phyloP scores from a whole-genome alignment of 2,797 vertebrate species.

The Eospalax fontanierii region DNA sequence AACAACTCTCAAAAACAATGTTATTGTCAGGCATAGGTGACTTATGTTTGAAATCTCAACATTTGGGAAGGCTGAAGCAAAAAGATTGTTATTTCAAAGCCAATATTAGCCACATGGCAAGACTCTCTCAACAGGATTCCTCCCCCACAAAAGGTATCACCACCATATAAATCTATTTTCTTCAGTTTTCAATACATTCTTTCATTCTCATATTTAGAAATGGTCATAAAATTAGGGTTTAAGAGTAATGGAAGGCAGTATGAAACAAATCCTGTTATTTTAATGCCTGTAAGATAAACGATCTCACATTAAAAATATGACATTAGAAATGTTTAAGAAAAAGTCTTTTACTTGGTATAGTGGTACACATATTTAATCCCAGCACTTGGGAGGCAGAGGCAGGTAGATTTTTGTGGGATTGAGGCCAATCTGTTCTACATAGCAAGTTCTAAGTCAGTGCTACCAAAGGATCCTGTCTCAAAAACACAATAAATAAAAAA shows the following conservation, averaged over 20 bases:
- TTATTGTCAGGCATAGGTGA: not conserved
- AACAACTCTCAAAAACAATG: slow-evolving; percentile 45
- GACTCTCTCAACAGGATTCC: not conserved
- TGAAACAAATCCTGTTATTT: slow-evolving; percentile 14
- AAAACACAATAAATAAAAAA: too few relatives aligned
- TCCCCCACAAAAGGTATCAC: not conserved
- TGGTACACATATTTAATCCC: too few relatives aligned
- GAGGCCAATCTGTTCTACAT: too few relatives aligned
- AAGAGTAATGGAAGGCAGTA: not conserved
- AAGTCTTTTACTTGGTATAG: not conserved
- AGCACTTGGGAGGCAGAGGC: too few relatives aligned
- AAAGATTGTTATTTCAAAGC: not conserved
- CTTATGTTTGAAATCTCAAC: not conserved
- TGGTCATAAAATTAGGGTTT: not conserved
- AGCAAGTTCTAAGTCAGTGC: too few relatives aligned
- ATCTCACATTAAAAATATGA: slow-evolving; percentile 10
- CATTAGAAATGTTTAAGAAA: slow-evolving; percentile 40
- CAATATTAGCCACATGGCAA: not conserved
- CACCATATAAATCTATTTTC: not conserved
- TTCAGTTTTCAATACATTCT: slow-evolving; percentile 31
- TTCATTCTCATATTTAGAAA: slow-evolving; percentile 41
- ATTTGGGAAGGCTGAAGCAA: not conserved
- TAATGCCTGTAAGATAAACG: slow-evolving; percentile 26
- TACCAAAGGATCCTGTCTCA: too few relatives aligned
- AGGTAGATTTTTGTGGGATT: too few relatives aligned